Base-by-base conservation (phyloP, 2,113 vertebrate species). In the Patagioenas fasciata region DNA sequence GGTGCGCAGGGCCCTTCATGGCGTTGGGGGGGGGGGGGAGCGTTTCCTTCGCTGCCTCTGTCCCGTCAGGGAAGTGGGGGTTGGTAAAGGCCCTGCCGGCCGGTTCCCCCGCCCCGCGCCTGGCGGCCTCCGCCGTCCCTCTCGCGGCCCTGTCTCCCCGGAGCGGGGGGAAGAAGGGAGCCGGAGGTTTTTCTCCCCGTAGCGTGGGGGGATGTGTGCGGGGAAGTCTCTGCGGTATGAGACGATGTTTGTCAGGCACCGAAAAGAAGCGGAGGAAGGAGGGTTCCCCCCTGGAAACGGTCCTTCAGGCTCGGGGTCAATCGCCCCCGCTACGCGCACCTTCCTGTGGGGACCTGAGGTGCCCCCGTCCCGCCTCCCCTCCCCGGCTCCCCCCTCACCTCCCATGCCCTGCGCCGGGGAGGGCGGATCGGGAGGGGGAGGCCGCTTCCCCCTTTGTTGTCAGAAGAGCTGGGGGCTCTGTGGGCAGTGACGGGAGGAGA, bases 361-460 rank as follows among this genome's bases (percentile, higher is more conserved):
- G 34, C 69, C 74, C 62, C n/a, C 50, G 74, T 85, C 58, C 60
- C 56, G 54, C 80, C 73, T 83, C 44, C 58, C 70, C 20, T 48
- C 16, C 28, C 42, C 60, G 23, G 77, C 26, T 67, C 28, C 57
- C 91, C 74, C 82, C 31, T 77, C 81, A 40, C 51, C 70, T 77
- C 82, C 87, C 64, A 65, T 61, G 71, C 65, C 51, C 58, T 51
- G 57, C 25, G 67, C 50, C 75, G 67, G 20, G 67, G 34, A 36
- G 54, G 67, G 67, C 42, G 64, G 50, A 51, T 24, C 62, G 69
- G 56, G 64, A 77, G 57, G 23, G 64, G 70, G 51, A 82, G 71
- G 64, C 71, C 40, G 65, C 77, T 67, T 69, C 38, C 88, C 82
- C 58, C 88, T 82, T 93, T 93, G 92, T 93, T 87, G 71, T 69